phyloP scores from a whole-genome alignment of 2,797 vertebrate genomes.

The Alouatta caraya region DNA sequence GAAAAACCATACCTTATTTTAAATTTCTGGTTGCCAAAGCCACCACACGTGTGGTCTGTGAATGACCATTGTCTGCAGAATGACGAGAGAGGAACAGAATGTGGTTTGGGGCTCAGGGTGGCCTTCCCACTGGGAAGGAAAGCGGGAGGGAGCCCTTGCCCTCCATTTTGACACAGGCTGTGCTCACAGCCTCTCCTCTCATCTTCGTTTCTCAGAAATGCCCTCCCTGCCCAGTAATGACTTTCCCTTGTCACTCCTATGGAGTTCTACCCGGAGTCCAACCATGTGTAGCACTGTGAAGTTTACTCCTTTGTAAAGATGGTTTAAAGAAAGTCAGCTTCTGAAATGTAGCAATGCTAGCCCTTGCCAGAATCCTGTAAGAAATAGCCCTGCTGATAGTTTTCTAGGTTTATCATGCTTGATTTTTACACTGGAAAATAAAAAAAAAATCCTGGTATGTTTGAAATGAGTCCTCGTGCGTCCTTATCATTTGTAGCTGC shows the following conservation, averaged over 20 bases:
- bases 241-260: not conserved
- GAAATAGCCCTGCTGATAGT: not conserved
- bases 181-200: not conserved
- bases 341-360: slow-evolving; percentile 1
- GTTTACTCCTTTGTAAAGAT: not conserved
- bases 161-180: not conserved
- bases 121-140: slow-evolving; percentile 44
- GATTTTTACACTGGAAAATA: slow-evolving; percentile 55
- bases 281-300: not conserved
- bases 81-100: slow-evolving; percentile 4
- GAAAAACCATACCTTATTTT: slow-evolving; percentile 76
- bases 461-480: slow-evolving; percentile 4
- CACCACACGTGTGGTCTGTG: slow-evolving; percentile 73
- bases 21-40: slow-evolving; percentile 69
- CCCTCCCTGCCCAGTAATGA: not conserved
- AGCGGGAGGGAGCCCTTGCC: not conserved
- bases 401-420: slow-evolving; percentile 47
- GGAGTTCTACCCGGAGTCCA: not conserved
- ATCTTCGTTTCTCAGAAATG: slow-evolving; percentile 33
- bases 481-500: not conserved
- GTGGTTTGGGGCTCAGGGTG: slow-evolving; percentile 39
- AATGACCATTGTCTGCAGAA: slow-evolving; percentile 68
- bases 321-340: not conserved
- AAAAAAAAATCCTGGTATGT: slow-evolving; percentile 11
- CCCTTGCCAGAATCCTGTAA: not conserved